Evolutionary conservation across 1,140 invertebrate species (phyloP).

Genomic region (Mylabris phalerata): DNA sequence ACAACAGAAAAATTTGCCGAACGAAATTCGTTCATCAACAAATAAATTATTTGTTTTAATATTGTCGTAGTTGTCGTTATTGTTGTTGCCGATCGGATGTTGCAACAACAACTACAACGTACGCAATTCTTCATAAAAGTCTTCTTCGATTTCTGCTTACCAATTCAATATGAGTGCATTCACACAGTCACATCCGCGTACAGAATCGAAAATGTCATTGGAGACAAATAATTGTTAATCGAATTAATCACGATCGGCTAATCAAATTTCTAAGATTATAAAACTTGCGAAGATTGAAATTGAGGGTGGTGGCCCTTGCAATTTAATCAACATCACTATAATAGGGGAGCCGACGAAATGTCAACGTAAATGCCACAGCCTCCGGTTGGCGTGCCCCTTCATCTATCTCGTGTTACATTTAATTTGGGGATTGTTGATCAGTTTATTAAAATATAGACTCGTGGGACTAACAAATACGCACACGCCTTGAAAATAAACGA

Average conservation of each 20-base stretch:
- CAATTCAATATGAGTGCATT: constrained; percentile 17
- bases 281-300: no score
- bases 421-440: constrained; percentile 23
- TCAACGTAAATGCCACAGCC: constrained; percentile 23
- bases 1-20: no score
- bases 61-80: no score
- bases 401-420: constrained; percentile 26
- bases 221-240: constrained; percentile 1
- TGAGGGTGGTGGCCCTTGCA: not conserved
- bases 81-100: constrained; percentile 7
- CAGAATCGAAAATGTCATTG: constrained; percentile 6
- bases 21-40: no score
- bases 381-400: constrained; percentile 3
- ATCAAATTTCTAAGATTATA: not conserved
- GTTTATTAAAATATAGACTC: constrained; percentile 17
- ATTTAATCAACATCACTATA: not conserved
- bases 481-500: no score
- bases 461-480: constrained; percentile 16
- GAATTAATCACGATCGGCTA: not conserved
- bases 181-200: constrained; percentile 11
- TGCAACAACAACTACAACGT: constrained; percentile 10
- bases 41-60: no score
- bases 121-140: constrained; percentile 8
- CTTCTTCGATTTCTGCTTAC: constrained; percentile 17
- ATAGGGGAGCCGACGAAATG: constrained; percentile 18